Evolutionary conservation across 2,888 invertebrate species (phyloP), one percentile per base, ranked within the genome.

Genomic region (Aporophyla nigra): DNA sequence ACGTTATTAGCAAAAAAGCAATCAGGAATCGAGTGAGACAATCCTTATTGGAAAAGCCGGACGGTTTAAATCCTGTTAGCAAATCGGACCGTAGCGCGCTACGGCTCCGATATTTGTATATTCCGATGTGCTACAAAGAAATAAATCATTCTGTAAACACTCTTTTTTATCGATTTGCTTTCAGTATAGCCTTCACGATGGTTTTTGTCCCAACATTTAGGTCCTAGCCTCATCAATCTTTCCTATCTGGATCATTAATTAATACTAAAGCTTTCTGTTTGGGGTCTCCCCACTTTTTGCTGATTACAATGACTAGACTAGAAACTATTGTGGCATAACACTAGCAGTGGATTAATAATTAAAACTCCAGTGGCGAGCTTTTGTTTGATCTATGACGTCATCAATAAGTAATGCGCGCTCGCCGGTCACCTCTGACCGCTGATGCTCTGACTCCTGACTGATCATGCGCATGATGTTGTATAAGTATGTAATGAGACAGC

Each of bases 1-100:
- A 76, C 77, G 84, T 81, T 88, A 88, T 87, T 90, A 87, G 86
- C 88, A 88, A 88, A 86, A 86, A 88, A 87, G 75, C 80, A 78
- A 85, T 83, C 83, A 74, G 68, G 63, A 75, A 69, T 80, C 71
- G 71, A 79, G 73, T 76, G 85, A 85, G 78, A 84, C 82, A 84
- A 85, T 84, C 71, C 71, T 78, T 87, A 87, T 87, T 87, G 84
- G 82, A 86, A 84, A 76, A 77, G 19, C 78, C 56, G 76, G 71
- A 82, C 69, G 59, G 69, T 76, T 87, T 78, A 62, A 86, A 87
- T 66, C 74, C 76, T 73, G 74, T 58, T 87, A 82, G 79, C 72
- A 79, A 80, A 86, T 84, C 81, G 65, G 71, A 75, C 71, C 63
- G 72, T 51, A 71, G 72, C 66, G 62, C 62, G 51, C 51, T 33